Conservation (phyloP, 35 echinoderm and acorn worm genomes). For the Apostichopus parvimensis region DNA sequence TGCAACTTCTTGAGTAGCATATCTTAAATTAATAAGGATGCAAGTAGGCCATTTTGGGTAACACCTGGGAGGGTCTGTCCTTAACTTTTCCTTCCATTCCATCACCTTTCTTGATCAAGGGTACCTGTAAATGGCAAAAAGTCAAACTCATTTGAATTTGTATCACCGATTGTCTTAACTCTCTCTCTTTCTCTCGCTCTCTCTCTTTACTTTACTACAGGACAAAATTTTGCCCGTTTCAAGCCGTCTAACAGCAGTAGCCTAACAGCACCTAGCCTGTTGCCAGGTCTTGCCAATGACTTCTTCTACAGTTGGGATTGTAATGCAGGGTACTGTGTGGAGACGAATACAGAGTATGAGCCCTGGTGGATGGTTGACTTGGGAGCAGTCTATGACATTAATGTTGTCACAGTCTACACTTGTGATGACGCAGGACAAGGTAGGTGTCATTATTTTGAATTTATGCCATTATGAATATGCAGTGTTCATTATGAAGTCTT, state of each 20-base stretch:
- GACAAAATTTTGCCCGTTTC: constrained; percentile 59
- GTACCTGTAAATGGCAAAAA: too few species aligned
- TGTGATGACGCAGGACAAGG: constrained; percentile 42
- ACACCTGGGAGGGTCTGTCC: too few species aligned
- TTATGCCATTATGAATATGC: too few species aligned
- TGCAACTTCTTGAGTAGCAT: too few species aligned
- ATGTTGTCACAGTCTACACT: constrained; percentile 66
- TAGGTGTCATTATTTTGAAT: too few species aligned
- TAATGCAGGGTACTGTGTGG: constrained; percentile 28
- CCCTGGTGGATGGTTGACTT: constrained; percentile 83
- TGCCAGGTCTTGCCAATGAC: constrained; percentile 47
- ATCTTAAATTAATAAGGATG: too few species aligned
- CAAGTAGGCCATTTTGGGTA: too few species aligned
- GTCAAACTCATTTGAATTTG: too few species aligned
- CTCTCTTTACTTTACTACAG: not conserved
- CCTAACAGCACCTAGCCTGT: not conserved
- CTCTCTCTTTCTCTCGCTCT: not conserved
- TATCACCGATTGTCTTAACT: too few species aligned
- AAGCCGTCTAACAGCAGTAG: constrained; percentile 63
- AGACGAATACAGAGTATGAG: constrained; percentile 66
- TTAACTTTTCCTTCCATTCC: too few species aligned
- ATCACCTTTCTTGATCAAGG: too few species aligned
- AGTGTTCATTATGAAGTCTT: too few species aligned
- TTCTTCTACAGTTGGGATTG: constrained; percentile 39
- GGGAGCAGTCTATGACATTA: constrained; percentile 61